A percentile compares a stretch with the other conserved stretches of the same genome.
Conservation (phyloP, 2,888 invertebrate genomes). For the Lithophane leautieri region DNA sequence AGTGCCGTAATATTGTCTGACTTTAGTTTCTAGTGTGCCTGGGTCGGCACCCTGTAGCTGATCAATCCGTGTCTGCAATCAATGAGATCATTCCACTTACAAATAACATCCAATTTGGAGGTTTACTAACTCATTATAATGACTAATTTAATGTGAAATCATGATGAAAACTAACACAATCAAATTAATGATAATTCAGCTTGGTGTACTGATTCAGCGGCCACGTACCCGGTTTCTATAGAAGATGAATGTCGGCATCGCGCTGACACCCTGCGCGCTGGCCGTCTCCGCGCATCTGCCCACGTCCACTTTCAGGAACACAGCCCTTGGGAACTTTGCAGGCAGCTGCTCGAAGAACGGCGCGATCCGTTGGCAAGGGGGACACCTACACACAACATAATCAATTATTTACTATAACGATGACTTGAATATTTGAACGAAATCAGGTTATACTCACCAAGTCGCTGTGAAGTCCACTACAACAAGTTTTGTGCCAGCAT, state of each 20-base stretch:
- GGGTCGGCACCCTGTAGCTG: constrained; percentile 97
- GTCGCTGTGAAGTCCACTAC: constrained; percentile 98
- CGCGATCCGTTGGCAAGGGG: constrained; percentile 98
- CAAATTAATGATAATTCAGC: background rate
- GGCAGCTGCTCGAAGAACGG: constrained; percentile 97
- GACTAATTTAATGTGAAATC: background rate
- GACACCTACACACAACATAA: constrained; percentile 93
- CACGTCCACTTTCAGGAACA: constrained; percentile 98
- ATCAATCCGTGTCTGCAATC: constrained; percentile 94
- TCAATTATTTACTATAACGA: constrained; percentile 69
- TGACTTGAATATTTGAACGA: constrained; percentile 81
- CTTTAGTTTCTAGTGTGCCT: constrained; percentile 95
- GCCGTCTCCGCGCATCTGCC: constrained; percentile 98
- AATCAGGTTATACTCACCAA: constrained; percentile 92
- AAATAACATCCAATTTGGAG: background rate
- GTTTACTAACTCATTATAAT: constrained; percentile 4
- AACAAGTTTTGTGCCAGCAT: constrained; percentile 96
- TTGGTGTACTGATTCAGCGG: constrained; percentile 13
- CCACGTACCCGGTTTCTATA: constrained; percentile 94
- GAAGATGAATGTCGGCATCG: constrained; percentile 99
- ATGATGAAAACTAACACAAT: constrained; percentile 1
- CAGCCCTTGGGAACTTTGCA: constrained; percentile 95
- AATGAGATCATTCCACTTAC: constrained; percentile 11
- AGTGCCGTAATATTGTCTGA: constrained; percentile 95
- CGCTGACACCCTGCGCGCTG: constrained; percentile 96